Conservation (phyloP, 1,140 invertebrate species). For the Pemphigus obesinymphae region DNA sequence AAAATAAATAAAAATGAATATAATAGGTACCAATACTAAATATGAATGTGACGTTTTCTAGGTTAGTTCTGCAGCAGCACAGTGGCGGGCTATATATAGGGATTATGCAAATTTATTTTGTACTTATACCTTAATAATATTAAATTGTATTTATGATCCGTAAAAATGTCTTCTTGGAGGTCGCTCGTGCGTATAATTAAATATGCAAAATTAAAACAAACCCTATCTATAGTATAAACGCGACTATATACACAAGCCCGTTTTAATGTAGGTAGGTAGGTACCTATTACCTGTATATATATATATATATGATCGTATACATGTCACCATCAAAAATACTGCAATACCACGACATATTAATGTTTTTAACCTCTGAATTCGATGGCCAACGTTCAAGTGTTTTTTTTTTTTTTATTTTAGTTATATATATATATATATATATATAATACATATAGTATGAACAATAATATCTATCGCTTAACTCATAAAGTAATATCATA, state of each 20-base stretch:
- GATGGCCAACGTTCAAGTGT: neutral
- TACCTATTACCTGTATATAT: no score
- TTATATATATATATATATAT: neutral
- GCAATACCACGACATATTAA: slow-evolving; percentile 4
- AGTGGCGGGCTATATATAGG: no score
- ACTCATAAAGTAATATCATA: neutral
- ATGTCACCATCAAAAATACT: neutral
- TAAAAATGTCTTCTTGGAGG: neutral
- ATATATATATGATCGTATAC: neutral
- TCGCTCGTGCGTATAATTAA: neutral
- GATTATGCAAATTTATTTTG: neutral
- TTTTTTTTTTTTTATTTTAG: neutral
- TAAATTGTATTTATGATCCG: neutral
- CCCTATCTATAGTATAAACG: no score
- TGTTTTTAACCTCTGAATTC: neutral
- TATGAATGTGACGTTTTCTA: no score
- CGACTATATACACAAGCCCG: no score
- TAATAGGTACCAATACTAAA: no score
- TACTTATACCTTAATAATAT: neutral
- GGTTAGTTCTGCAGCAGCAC: no score
- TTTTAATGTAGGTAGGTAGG: no score
- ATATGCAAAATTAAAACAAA: neutral
- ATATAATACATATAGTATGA: no score
- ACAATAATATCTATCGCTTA: no score
- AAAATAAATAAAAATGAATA: no score